A percentile compares a stretch with the other conserved stretches of the same genome.
phyloP scores from a whole-genome alignment of 2,113 vertebrate genomes.

The Podilymbus podiceps region DNA sequence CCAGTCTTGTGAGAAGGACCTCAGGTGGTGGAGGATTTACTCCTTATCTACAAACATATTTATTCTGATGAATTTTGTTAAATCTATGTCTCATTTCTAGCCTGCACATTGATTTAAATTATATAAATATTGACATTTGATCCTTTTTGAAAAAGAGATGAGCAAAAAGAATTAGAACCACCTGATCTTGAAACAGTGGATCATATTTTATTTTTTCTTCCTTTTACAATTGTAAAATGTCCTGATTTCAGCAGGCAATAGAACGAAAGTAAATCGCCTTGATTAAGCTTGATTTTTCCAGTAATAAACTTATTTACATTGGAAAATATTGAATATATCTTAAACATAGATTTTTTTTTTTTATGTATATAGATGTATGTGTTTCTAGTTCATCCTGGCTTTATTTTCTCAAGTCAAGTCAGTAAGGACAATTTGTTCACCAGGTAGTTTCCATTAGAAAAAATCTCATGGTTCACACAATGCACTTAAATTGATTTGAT shows the following conservation, averaged over 20 bases:
- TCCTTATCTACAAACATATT: background rate
- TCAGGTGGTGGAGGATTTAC: background rate
- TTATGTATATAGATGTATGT: background rate
- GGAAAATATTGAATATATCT: background rate
- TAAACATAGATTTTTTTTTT: background rate
- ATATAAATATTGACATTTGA: background rate
- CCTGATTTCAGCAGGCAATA: background rate
- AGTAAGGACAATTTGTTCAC: background rate
- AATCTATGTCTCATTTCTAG: background rate
- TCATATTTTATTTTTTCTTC: background rate
- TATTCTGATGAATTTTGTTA: background rate
- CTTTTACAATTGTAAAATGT: background rate
- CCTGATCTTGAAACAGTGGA: background rate
- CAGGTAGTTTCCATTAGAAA: background rate
- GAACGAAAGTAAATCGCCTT: background rate
- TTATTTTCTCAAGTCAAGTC: background rate
- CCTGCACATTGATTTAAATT: background rate
- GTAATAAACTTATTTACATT: background rate
- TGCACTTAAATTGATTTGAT: background rate
- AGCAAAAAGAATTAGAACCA: background rate
- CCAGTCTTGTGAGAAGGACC: background rate
- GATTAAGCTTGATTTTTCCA: background rate
- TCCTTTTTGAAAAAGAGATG: background rate
- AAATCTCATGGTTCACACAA: background rate
- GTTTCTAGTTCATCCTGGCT: background rate